A percentile compares a stretch with the other conserved stretches of the same genome.
These are phyloP conservation scores for Coilia nasus DNA, from an alignment of 2,797 vertebrate species.

Conservation along the genomic window DNA sequence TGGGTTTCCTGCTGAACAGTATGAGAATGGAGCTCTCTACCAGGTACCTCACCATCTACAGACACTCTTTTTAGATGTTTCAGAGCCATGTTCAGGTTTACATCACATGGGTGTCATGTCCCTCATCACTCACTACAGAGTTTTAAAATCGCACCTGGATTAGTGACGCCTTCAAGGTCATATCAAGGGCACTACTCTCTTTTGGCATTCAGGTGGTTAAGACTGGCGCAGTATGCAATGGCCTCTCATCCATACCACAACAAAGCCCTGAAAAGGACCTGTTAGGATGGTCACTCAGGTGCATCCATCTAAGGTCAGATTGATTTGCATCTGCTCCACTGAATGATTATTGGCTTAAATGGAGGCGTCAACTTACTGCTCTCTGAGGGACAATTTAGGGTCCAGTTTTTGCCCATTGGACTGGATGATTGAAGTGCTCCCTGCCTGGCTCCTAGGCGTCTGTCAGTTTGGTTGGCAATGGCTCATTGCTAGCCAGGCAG, in stretches of 20 bases:
- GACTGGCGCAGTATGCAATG: neutral
- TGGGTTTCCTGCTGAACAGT: constrained; percentile 68
- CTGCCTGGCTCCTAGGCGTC: neutral
- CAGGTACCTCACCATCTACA: constrained; percentile 65
- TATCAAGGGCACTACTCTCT: neutral
- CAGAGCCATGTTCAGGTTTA: neutral
- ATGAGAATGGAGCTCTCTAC: constrained; percentile 68
- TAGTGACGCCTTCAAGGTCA: neutral
- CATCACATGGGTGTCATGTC: neutral
- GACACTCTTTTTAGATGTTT: constrained; percentile 21
- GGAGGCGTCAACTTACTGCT: constrained; percentile 20
- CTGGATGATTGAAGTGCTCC: neutral
- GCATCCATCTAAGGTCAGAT: neutral
- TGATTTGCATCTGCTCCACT: constrained; percentile 6
- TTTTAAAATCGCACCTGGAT: neutral
- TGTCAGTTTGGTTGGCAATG: neutral
- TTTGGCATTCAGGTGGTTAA: neutral
- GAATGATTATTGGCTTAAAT: constrained; percentile 22
- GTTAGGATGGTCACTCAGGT: neutral
- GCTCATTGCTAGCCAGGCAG: neutral
- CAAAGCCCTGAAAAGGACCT: neutral
- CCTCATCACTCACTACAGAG: neutral
- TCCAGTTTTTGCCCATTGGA: neutral
- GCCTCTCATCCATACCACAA: neutral
- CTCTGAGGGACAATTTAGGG: neutral